These are phyloP conservation scores for Lagocephalus sceleratus DNA, from an alignment of 2,797 vertebrate genomes.

Conservation along the genomic window DNA sequence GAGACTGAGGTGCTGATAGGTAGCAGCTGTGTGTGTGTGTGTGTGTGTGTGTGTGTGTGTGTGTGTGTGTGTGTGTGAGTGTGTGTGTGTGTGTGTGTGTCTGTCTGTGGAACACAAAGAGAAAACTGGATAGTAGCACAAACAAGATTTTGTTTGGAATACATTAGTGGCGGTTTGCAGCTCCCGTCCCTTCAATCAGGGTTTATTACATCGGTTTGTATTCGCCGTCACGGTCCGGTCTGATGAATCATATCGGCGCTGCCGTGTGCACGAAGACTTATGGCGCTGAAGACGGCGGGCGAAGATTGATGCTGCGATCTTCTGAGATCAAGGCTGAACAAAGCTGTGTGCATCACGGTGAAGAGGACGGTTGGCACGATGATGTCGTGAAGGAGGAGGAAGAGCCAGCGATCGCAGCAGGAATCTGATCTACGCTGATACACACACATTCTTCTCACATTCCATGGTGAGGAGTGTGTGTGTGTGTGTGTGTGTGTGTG, in stretches of 20 bases:
- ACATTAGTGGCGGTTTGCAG: constrained; percentile 69
- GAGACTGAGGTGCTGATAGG: constrained; percentile 73
- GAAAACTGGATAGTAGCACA: constrained; percentile 45
- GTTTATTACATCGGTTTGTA: constrained; percentile 65
- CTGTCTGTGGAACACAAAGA: constrained; percentile 20
- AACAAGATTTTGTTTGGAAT: constrained; percentile 73
- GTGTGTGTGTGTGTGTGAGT: constrained; percentile 39
- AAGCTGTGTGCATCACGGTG: constrained; percentile 54
- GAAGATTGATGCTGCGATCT: constrained; percentile 69
- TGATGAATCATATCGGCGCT: constrained; percentile 68
- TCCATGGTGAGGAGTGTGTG: constrained; percentile 67
- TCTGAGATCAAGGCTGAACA: constrained; percentile 45
- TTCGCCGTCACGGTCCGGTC: constrained; percentile 69
- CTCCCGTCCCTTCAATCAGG: constrained; percentile 61
- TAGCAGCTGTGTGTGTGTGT: constrained; percentile 70
- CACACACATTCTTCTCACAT: constrained; percentile 55
- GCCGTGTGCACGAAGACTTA: constrained; percentile 51
- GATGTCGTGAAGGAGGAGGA: constrained; percentile 67
- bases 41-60: constrained; percentile 31
- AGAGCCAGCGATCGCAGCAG: constrained; percentile 15
- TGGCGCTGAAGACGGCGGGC: constrained; percentile 45
- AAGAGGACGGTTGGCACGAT: constrained; percentile 58
- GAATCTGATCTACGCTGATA: constrained; percentile 37
- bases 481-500: constrained; percentile 28
- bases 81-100: constrained; percentile 42